Base-by-base conservation (phyloP, 2,888 invertebrate genomes). In the Eristalis tenax region DNA sequence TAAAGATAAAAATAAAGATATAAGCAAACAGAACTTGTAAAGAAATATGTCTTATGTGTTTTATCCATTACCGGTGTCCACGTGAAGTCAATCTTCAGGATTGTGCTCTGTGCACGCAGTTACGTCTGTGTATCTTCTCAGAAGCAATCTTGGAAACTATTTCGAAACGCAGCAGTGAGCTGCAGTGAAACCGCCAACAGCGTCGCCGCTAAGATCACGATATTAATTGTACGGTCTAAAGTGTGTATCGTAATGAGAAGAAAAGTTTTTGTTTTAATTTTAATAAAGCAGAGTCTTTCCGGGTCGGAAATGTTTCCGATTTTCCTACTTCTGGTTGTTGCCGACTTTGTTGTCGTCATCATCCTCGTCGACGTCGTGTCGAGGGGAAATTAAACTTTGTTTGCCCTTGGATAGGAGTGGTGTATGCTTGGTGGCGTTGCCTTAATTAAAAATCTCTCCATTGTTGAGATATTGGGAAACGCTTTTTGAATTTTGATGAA, bases 201-300 rank as follows among this genome's bases (percentile, higher is more conserved):
- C 50, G 57, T 28, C 28, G 10, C 50, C 61, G n/a, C 50, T 68
- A 71, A 76, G 43, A 81, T 81, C 64, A 59, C 63, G 81, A 74
- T 65, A 61, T 76, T 76, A 50, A 69, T 81, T 66, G 63, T 57
- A 35, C 40, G 22, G 57, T 71, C 61, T 23, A 69, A 80, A 80
- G 71, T 64, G 40, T 81, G 69, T 73, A 77, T 77, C 59, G 68
- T 65, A 77, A 81, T 64, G 78, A 73, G 74, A 83, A 56, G 75
- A 71, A 75, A 81, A 81, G 81, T 85, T 85, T 80, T n/a, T 85
- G 59, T 73, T 81, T 85, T 81, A 70, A 85, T 81, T 85, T 81
- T 77, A 81, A 85, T 85, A 85, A 81, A 73, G 84, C 76, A 76
- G 13, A 68, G 81, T 59, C 73, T 85, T 77, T 81, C 73, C 69